Base-by-base conservation (phyloP, 1,140 invertebrate genomes). In the Pseudomyrmex pallidus region DNA sequence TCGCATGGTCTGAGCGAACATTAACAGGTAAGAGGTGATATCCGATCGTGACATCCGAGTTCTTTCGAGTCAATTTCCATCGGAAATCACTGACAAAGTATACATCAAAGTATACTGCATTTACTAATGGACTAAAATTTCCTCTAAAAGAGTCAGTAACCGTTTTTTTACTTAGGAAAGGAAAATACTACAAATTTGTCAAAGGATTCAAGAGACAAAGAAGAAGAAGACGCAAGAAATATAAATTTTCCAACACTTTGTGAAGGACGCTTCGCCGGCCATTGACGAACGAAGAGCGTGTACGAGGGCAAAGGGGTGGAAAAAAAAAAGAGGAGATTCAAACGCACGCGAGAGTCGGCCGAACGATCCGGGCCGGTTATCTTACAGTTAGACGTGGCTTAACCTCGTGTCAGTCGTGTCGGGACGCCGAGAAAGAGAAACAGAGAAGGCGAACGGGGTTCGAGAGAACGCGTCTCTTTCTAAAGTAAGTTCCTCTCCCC, bases 341-440 rank as follows among this genome's bases (percentile, higher is more conserved):
- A 74, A 77, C 72, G 82, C 52, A 68, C 72, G 62, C 82, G 66
- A 61, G 66, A 61, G 66, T 57, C 80, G 61, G 57, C 70, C 87
- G 82, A 80, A 68, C 83, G 76, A 90, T 87, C 89, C 76, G 87
- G 89, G 85, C 77, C 72, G 83, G 86, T 91, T 87, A 89, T 87
- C 89, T 90, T 91, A 91, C 90, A 90, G 90, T 90, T 90, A 90
- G 85, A 90, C 87, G 86, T 86, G 84, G 78, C 83, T 86, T 84
- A 84, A 86, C 82, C 82, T 84, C 74, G 66, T 66, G 85, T 84
- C 61, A 78, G 74, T 70, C 66, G 76, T 80, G 66, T 80, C 66
- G 56, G 76, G 76, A 72, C 48, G 10, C 61, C 13, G 64, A 17
- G 64, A 52, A 2, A 70, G 25, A 78, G 17, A 57, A 25, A 70